phyloP scores from a whole-genome alignment of 2,797 vertebrate genomes.

The Gobionotothen gibberifrons region DNA sequence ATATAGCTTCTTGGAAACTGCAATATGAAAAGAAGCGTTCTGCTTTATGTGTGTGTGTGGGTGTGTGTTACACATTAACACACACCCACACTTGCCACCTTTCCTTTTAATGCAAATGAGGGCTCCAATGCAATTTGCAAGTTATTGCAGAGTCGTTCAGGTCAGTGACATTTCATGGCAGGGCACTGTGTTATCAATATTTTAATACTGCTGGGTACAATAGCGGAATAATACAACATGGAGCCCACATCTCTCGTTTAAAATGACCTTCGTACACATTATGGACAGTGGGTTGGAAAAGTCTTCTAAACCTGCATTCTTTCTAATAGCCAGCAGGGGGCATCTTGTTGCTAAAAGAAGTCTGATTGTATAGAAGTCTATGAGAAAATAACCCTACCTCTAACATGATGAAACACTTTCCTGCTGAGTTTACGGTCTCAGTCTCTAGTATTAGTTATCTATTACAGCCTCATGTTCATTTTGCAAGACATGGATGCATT shows the following conservation, averaged over 20 bases:
- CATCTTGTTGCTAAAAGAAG: too few species aligned
- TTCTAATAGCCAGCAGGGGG: too few species aligned
- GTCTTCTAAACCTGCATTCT: too few species aligned
- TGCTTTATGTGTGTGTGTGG: neutral
- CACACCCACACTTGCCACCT: neutral
- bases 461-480: too few species aligned
- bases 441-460: too few species aligned
- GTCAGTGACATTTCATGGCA: conserved; percentile 29
- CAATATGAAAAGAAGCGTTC: conserved; percentile 33
- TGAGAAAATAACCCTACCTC: too few species aligned
- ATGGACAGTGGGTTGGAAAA: neutral
- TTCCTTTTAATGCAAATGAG: conserved; percentile 48
- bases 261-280: neutral
- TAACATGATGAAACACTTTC: too few species aligned
- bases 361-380: too few species aligned
- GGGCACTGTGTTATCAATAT: conserved; percentile 44
- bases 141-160: conserved; percentile 35
- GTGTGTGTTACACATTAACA: conserved; percentile 7
- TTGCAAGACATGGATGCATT: too few species aligned
- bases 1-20: conserved; percentile 32
- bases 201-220: conserved; percentile 24
- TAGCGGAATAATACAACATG: conserved; percentile 9
- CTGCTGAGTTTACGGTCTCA: too few species aligned
- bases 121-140: conserved; percentile 37
- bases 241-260: conserved; percentile 29